phyloP scores from a whole-genome alignment of 1,140 invertebrate species.

The Megathymus violae region DNA sequence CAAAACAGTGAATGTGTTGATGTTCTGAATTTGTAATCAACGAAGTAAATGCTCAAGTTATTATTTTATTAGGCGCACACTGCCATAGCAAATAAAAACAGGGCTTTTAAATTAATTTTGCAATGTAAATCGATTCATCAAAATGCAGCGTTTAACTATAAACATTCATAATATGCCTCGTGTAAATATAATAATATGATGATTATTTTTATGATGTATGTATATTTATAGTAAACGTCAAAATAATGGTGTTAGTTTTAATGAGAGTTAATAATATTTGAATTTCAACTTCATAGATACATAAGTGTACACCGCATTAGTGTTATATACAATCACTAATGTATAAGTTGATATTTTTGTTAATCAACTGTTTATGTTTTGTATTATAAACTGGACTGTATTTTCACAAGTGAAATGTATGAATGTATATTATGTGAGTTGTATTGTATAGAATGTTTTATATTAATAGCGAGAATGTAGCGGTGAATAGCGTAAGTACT shows the following conservation, averaged over 20 bases:
- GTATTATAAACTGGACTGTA: slow-evolving; percentile 72
- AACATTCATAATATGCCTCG: slow-evolving; percentile 41
- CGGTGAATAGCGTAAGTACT: slow-evolving; percentile 36
- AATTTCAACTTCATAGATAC: slow-evolving; percentile 31
- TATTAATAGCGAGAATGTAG: slow-evolving; percentile 24
- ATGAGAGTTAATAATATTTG: slow-evolving; percentile 32
- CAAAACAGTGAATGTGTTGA: slow-evolving; percentile 82
- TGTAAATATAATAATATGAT: slow-evolving; percentile 67
- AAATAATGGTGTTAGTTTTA: slow-evolving; percentile 54
- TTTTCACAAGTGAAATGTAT: slow-evolving; percentile 56
- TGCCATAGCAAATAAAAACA: slow-evolving; percentile 60
- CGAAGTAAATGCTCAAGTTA: slow-evolving; percentile 74
- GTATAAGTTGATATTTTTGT: slow-evolving; percentile 51
- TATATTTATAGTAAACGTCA: slow-evolving; percentile 74
- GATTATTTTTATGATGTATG: slow-evolving; percentile 62
- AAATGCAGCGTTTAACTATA: slow-evolving; percentile 50
- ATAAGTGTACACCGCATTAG: slow-evolving; percentile 36
- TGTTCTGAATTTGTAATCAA: slow-evolving; percentile 63
- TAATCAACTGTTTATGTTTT: slow-evolving; percentile 66
- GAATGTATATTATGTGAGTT: slow-evolving; percentile 53
- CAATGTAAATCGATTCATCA: slow-evolving; percentile 49
- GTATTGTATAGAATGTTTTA: slow-evolving; percentile 63
- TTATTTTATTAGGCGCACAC: slow-evolving; percentile 68
- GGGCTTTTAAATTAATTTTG: slow-evolving; percentile 46
- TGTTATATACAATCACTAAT: slow-evolving; percentile 37